Conservation (phyloP, 1,140 invertebrate species). For the Euura saliciscinereae region DNA sequence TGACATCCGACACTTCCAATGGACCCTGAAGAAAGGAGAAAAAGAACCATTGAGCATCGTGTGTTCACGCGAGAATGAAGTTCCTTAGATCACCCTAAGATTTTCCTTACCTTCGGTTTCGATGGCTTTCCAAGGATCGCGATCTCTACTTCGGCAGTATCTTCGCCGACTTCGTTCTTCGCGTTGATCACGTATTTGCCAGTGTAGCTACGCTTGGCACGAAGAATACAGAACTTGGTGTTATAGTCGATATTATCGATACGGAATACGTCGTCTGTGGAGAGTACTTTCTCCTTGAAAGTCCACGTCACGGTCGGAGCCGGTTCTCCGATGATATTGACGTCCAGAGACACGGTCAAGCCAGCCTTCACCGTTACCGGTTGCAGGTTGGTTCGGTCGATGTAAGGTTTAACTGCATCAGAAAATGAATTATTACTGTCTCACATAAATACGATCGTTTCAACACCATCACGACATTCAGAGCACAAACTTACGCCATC, state of each 20-base stretch:
- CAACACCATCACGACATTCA: no score
- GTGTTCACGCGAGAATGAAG: no score
- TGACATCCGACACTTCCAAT: constrained; percentile 86
- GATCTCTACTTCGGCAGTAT: constrained; percentile 89
- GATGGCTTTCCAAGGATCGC: constrained; percentile 75
- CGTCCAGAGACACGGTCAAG: constrained; percentile 86
- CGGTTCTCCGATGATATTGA: constrained; percentile 94
- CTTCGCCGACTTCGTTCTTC: constrained; percentile 92
- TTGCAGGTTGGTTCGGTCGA: constrained; percentile 90
- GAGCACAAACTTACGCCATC: constrained; percentile 75
- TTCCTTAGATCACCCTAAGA: no score
- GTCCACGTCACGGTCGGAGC: constrained; percentile 91
- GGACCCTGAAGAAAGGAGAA: constrained; percentile 71
- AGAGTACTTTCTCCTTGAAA: constrained; percentile 78
- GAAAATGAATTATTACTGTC: constrained; percentile 22
- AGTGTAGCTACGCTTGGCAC: constrained; percentile 79
- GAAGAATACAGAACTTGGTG: constrained; percentile 86
- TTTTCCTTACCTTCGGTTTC: constrained; percentile 48
- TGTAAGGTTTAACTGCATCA: constrained; percentile 84
- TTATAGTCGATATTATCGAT: constrained; percentile 90
- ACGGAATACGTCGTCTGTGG: constrained; percentile 70
- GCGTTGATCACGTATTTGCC: constrained; percentile 94
- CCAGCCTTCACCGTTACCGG: constrained; percentile 87
- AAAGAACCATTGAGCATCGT: constrained; percentile 8
- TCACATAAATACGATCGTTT: constrained; percentile 10